Conservation (phyloP, 2,888 invertebrate species). For the Isoperla grammatica region DNA sequence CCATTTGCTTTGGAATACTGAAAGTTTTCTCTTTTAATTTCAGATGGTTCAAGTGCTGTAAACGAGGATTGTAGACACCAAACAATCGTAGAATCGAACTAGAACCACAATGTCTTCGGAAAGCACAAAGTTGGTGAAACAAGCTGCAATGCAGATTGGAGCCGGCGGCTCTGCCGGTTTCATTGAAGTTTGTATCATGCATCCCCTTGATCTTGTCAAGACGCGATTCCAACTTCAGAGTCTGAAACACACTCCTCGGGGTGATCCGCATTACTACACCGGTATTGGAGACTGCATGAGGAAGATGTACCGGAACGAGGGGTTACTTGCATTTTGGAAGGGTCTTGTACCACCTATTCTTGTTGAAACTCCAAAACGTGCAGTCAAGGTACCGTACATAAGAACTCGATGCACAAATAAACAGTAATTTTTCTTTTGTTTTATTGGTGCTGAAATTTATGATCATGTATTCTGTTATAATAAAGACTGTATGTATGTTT, state of each 20-base stretch:
- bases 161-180: conserved; percentile 84
- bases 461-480: background rate
- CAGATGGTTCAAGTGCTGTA: no score
- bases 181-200: conserved; percentile 69
- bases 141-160: conserved; percentile 74
- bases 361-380: conserved; percentile 92
- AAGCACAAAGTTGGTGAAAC: conserved; percentile 46
- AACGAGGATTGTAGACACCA: no score
- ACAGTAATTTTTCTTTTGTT: no score
- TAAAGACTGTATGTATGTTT: conserved; percentile 7
- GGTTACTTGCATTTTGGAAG: conserved; percentile 81
- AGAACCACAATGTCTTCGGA: conserved; percentile 9
- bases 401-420: background rate
- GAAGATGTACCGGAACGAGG: conserved; percentile 85
- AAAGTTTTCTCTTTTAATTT: no score
- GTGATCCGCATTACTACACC: conserved; percentile 57
- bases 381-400: conserved; percentile 65
- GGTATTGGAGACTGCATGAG: conserved; percentile 82
- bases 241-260: conserved; percentile 36
- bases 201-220: conserved; percentile 90
- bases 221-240: conserved; percentile 77
- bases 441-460: background rate
- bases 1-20: no score
- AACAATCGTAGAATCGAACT: no score
- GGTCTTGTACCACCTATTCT: conserved; percentile 89